phyloP scores from a whole-genome alignment of 2,113 vertebrate genomes.

The Illadopsis cleaveri region DNA sequence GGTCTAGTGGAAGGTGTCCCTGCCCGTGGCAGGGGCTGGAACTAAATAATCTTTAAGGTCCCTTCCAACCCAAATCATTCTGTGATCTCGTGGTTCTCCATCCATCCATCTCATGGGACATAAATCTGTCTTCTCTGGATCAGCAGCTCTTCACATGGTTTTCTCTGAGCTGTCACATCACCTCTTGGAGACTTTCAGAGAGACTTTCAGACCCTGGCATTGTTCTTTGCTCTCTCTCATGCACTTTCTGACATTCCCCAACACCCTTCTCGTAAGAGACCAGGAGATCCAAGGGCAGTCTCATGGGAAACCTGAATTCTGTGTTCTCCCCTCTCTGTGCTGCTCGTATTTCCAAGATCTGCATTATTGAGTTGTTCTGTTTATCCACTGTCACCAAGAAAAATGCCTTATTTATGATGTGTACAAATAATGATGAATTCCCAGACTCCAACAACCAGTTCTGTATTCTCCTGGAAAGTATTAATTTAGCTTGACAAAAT shows the following conservation, averaged over 20 bases:
- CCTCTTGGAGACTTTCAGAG: neutral
- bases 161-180: neutral
- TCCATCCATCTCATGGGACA: neutral
- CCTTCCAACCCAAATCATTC: neutral
- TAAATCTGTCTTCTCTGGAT: neutral
- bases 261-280: neutral
- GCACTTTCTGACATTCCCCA: neutral
- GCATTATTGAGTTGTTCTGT: neutral
- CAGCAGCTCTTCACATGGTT: neutral
- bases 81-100: neutral
- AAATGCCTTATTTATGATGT: slow-evolving; percentile 8
- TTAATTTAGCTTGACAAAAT: slow-evolving; percentile 11
- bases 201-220: neutral
- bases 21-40: neutral
- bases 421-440: slow-evolving; percentile 8
- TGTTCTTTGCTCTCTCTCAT: neutral
- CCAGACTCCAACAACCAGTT: neutral
- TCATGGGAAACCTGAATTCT: neutral
- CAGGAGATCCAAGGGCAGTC: neutral
- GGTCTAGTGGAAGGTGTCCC: neutral
- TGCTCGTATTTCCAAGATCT: neutral
- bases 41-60: neutral
- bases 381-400: neutral
- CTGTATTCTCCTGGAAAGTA: neutral
- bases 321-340: neutral